Evolutionary conservation across 1,140 invertebrate genomes (phyloP), one percentile per base, ranked within the genome.

Genomic region (Drosophila orena): DNA sequence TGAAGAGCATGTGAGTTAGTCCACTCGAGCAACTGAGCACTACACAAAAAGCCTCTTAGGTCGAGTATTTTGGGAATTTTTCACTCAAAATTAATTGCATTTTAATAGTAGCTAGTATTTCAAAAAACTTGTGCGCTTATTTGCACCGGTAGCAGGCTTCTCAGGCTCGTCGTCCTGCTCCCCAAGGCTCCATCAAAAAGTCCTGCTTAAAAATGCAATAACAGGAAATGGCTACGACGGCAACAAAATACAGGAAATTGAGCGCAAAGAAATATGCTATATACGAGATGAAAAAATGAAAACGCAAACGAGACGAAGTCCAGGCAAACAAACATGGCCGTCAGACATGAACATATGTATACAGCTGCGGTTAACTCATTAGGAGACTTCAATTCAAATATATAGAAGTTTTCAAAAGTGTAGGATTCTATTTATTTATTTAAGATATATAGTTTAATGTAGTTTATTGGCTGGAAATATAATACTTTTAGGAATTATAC

Each of bases 131-230:
- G 40, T 40, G 50, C 35, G 27, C 47, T 34, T n/a, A 38, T 47
- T 46, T 46, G 66, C 50, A 38, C 66, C 22, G 42, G 34, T 11
- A 35, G 11, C 42, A 40, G 50, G 15, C 35, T 46, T 35, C 27
- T 47, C 10, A 8, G 24, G 8, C 49, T 34, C 20, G 42, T 12
- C n/a, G 35, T 10, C 6, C 24, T 43, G 4, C 43, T 35, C 42
- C 14, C n/a, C 20, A 8, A 22, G 24, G 37, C 37, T 72, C 43
- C 17, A 56, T 74, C 47, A 68, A 76, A 55, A 30, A 65, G 53
- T 75, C 49, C 73, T 76, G 72, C 61, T 77, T 77, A 54, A 76
- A 76, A 77, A 77, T 77, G 73, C 72, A 77, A 77, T 77, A 77
- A 77, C 73, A 77, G 73, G 73, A 77, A 77, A 77, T 77, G 73